Percentiles rank a stretch among this genome's conserved stretches.
Conservation (phyloP, 2,113 vertebrate species). For the Solea solea region DNA sequence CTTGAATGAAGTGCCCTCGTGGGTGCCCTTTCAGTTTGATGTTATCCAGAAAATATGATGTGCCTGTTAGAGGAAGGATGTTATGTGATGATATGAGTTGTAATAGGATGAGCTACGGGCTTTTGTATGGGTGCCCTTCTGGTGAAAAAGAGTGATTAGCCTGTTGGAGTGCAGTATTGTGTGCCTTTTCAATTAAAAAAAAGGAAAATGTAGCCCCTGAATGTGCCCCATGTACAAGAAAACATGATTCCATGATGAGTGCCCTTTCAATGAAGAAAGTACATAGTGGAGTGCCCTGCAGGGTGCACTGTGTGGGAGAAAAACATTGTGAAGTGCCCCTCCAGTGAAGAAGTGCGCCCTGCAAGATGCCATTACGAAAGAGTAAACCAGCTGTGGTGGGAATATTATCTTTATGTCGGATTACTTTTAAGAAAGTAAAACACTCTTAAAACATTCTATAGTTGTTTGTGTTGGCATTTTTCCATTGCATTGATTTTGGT, state of each 20-base stretch:
- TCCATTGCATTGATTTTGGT: too few species aligned
- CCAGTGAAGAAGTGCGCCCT: neutral
- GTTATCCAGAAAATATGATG: neutral
- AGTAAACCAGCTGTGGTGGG: too few species aligned
- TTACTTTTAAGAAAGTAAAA: too few species aligned
- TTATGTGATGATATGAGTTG: neutral
- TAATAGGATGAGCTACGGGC: neutral
- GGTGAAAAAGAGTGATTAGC: neutral
- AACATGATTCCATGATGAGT: constrained; percentile 2
- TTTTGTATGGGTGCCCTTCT: neutral
- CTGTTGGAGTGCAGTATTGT: neutral
- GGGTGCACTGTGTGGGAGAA: neutral
- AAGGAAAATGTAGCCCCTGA: neutral
- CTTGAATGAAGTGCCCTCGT: constrained; percentile 4
- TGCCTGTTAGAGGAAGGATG: neutral
- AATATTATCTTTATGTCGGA: too few species aligned
- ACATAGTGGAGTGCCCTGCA: neutral
- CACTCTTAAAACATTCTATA: too few species aligned
- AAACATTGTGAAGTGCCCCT: neutral
- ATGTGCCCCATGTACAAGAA: neutral
- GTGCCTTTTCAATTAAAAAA: neutral
- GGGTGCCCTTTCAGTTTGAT: neutral
- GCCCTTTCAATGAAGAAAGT: neutral
- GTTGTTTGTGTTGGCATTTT: too few species aligned
- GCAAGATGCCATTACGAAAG: too few species aligned